A percentile compares a stretch with the other conserved stretches of the same genome.
Conservation (phyloP, 2,113 vertebrate species). For the Bubo bubo region DNA sequence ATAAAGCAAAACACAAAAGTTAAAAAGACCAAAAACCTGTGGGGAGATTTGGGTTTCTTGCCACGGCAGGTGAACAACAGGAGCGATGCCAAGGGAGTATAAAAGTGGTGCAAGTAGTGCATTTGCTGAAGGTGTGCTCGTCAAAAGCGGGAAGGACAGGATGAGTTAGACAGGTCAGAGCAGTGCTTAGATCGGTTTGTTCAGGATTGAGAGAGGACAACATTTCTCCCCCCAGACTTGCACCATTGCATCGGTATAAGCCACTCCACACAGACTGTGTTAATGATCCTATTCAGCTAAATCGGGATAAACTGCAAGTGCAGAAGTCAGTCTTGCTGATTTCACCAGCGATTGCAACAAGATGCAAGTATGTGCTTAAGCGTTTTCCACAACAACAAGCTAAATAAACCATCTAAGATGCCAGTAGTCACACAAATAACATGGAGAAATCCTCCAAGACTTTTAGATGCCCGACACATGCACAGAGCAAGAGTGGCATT, state of each 20-base stretch:
- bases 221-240: neutral
- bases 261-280: neutral
- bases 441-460: neutral
- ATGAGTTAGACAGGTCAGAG: neutral
- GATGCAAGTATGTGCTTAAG: neutral
- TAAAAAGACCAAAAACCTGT: neutral
- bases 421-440: neutral
- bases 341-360: neutral
- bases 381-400: neutral
- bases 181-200: neutral
- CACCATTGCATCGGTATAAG: neutral
- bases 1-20: neutral
- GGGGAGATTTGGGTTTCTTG: neutral
- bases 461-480: neutral
- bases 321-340: neutral
- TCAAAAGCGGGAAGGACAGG: neutral
- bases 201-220: neutral
- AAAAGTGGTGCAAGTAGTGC: rapidly evolving
- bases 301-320: neutral
- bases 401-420: neutral
- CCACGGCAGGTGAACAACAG: neutral
- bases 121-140: neutral
- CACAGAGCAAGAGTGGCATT: neutral
- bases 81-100: rapidly evolving
- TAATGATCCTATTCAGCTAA: neutral